phyloP scores from a whole-genome alignment of 2,888 invertebrate genomes.

The Torymus texanus region DNA sequence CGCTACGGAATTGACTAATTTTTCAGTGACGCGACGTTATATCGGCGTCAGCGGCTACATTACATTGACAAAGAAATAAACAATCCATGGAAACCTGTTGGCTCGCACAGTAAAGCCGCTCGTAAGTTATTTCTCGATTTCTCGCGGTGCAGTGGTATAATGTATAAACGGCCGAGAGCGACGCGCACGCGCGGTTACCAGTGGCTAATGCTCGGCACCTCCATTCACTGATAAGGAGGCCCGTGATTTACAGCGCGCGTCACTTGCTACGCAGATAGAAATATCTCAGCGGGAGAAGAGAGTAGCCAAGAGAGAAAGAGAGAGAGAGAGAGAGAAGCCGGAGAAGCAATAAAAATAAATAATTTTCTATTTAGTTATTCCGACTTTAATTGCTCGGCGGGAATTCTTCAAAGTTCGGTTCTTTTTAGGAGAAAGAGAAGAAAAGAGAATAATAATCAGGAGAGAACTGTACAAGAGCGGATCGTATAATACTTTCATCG shows the following conservation, averaged over 20 bases:
- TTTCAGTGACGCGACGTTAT: conserved; percentile 25
- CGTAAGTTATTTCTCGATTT: conserved; percentile 50
- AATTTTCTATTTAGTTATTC: conserved; percentile 38
- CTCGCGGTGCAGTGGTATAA: conserved; percentile 27
- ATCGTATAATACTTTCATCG: background rate
- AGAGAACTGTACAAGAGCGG: background rate
- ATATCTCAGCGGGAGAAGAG: conserved; percentile 58
- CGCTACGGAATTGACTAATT: conserved; percentile 45
- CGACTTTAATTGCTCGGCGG: conserved; percentile 10
- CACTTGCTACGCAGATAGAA: conserved; percentile 56
- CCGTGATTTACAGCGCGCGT: conserved; percentile 62
- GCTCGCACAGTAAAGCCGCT: conserved; percentile 18
- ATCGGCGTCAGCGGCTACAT: conserved; percentile 5
- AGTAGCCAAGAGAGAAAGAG: conserved; percentile 51
- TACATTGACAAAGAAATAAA: conserved; percentile 53
- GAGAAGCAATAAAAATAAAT: conserved; percentile 34
- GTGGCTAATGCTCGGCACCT: conserved; percentile 51
- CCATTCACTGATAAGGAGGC: conserved; percentile 60
- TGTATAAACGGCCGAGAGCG: conserved; percentile 11
- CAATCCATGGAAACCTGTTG: conserved; percentile 51
- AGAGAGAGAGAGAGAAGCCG: conserved; percentile 14
- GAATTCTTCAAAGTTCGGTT: conserved; percentile 20
- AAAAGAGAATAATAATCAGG: no score
- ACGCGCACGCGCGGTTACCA: conserved; percentile 40
- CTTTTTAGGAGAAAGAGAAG: background rate